A percentile compares a stretch with the other conserved stretches of the same genome.
phyloP scores from a whole-genome alignment of 2,888 invertebrate genomes.

The Molanna angustata region DNA sequence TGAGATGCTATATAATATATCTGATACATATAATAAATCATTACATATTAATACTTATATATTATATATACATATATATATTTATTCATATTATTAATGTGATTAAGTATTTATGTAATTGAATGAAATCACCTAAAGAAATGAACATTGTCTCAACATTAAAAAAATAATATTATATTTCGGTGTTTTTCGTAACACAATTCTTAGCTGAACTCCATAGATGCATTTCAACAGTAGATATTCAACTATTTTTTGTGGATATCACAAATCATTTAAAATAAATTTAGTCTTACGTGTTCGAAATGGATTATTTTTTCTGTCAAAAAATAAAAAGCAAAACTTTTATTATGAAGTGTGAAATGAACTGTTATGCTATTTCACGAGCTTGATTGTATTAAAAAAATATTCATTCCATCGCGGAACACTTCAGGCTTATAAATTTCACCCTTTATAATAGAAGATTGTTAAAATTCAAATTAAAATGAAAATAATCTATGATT shows the following conservation, averaged over 20 bases:
- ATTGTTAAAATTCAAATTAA: background rate
- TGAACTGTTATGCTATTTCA: background rate
- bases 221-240: no score
- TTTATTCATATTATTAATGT: conserved; percentile 23
- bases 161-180: no score
- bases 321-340: background rate
- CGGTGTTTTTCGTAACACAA: no score
- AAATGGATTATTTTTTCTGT: background rate
- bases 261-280: no score
- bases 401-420: background rate
- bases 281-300: no score
- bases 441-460: background rate
- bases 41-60: conserved; percentile 30
- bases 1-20: conserved; percentile 32
- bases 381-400: background rate
- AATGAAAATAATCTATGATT: no score
- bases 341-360: background rate
- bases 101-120: conserved; percentile 29
- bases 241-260: no score
- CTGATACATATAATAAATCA: conserved; percentile 28
- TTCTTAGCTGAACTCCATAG: no score
- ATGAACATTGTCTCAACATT: background rate
- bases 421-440: background rate
- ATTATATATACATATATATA: conserved; percentile 22
- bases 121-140: conserved; percentile 15